Evolutionary conservation across 1,140 invertebrate species (phyloP), one percentile per base, ranked within the genome.

Genomic region (Cherax destructor): DNA sequence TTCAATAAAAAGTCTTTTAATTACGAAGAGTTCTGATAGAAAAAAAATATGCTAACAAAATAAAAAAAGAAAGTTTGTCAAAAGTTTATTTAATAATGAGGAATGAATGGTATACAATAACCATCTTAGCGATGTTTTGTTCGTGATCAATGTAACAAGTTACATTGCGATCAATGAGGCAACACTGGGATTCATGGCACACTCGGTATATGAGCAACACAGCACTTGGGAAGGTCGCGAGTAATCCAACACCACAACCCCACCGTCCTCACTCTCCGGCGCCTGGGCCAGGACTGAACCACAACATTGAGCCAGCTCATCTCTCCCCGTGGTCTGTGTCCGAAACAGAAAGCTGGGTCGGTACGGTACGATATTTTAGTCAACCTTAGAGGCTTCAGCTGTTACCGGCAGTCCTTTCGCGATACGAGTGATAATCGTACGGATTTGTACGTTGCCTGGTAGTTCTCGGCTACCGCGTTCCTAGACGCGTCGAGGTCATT

Each of bases 361-460:
- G n/a, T 49, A 69, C 81, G 1, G 81, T 83, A 83, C 81, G 81
- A 83, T 61, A 83, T 49, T 83, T 83, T 49, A 56, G 81, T 30
- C 81, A 41, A 41, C 69, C 4, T 24, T 13, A 11, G 59, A 59
- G 56, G 24, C 52, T 59, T 2, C 69, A 30, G 69, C 30, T 21
- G 1, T 7, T 83, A 3, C 56, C 56, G 56, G 16, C 56, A 24
- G n/a, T 83, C 47, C 30, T 41, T 41, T 41, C 30, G 30, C 30
- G 30, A 41, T 41, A 41, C 30, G 30, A 1, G 30, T 41, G 30
- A 41, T 41, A 41, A 41, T 41, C 30, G 30, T 41, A 41, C 30
- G 30, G 30, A 41, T 41, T 41, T 41, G 30, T 41, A 41, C 30
- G 30, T 41, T 41, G 30, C 30, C 30, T 41, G 30, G 30, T 41